A percentile compares a stretch with the other conserved stretches of the same genome.
Evolutionary conservation across 2,888 invertebrate genomes (phyloP).

Genomic region (Holacanthella duospinosa): DNA sequence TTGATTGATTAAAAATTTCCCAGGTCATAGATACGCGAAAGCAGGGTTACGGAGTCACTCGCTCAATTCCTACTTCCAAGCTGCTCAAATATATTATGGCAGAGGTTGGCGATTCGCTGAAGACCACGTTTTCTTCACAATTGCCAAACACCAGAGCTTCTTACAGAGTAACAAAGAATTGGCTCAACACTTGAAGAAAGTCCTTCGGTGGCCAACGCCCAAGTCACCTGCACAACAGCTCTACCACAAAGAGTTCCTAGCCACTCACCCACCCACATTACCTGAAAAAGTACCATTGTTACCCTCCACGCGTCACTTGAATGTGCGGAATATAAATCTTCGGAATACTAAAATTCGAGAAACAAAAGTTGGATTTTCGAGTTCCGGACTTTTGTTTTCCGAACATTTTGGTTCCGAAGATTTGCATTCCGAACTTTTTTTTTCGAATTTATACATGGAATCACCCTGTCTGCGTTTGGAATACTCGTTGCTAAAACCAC

Average conservation of each 20-base stretch:
- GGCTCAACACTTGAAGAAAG: conserved; percentile 43
- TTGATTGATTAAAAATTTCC: conserved; percentile 8
- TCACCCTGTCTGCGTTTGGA: conserved; percentile 26
- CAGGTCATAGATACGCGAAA: conserved; percentile 85
- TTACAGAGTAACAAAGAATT: conserved; percentile 44
- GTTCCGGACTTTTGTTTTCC: too few relatives aligned
- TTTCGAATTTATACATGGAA: too few relatives aligned
- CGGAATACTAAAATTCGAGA: conserved; percentile 16
- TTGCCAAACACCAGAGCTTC: conserved; percentile 78
- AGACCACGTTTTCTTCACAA: conserved; percentile 90
- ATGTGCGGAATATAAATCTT: neutral
- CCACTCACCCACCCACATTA: neutral
- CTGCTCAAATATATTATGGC: conserved; percentile 63
- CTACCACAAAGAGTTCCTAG: conserved; percentile 26
- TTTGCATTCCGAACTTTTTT: too few relatives aligned
- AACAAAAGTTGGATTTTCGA: too few relatives aligned
- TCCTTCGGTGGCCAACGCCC: conserved; percentile 52
- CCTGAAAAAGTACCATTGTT: conserved; percentile 5
- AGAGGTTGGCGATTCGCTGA: conserved; percentile 85
- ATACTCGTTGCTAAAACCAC: conserved; percentile 26
- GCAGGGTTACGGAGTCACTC: conserved; percentile 87
- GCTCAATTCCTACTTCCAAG: conserved; percentile 80
- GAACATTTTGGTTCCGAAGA: too few relatives aligned
- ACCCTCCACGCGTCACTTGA: neutral
- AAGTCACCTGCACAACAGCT: conserved; percentile 24